A percentile compares a stretch with the other conserved stretches of the same genome.
Evolutionary conservation across 1,140 invertebrate genomes (phyloP).

Genomic region (Arion vulgaris): DNA sequence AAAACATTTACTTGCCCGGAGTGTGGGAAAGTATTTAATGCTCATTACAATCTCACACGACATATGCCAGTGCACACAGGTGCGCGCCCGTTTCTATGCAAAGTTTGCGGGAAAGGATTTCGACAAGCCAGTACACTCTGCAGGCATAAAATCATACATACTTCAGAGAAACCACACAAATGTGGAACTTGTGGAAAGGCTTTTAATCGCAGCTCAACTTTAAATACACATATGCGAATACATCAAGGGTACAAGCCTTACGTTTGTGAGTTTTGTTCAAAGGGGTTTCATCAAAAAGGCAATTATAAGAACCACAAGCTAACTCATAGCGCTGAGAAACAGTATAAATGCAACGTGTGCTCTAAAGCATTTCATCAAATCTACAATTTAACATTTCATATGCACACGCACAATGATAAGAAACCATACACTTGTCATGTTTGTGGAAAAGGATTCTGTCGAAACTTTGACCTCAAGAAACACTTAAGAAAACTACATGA

Average conservation of each 20-base stretch:
- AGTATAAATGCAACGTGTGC: slow-evolving; percentile 94
- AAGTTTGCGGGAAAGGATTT: slow-evolving; percentile 97
- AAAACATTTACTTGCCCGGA: slow-evolving; percentile 95
- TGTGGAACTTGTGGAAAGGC: slow-evolving; percentile 96
- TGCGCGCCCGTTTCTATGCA: slow-evolving; percentile 96
- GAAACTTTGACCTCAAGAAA: slow-evolving; percentile 99
- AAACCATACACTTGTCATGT: slow-evolving; percentile 95
- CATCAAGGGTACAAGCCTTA: slow-evolving; percentile 94
- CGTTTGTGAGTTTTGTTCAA: slow-evolving; percentile 89
- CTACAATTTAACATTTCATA: slow-evolving; percentile 99
- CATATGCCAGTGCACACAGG: slow-evolving; percentile 99
- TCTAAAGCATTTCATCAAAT: slow-evolving; percentile 98
- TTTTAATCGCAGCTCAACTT: slow-evolving; percentile 96
- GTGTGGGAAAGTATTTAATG: slow-evolving; percentile 98
- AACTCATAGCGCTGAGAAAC: slow-evolving; percentile 97
- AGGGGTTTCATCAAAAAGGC: slow-evolving; percentile 95
- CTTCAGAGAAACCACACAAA: slow-evolving; percentile 87
- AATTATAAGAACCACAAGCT: slow-evolving; percentile 99
- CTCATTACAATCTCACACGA: slow-evolving; percentile 97
- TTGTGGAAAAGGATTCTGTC: slow-evolving; percentile 97
- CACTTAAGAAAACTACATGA: slow-evolving; percentile 94
- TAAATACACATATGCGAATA: slow-evolving; percentile 97
- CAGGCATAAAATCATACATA: slow-evolving; percentile 99
- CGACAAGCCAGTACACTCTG: slow-evolving; percentile 97
- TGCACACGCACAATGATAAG: slow-evolving; percentile 98